A percentile compares a stretch with the other conserved stretches of the same genome.
phyloP scores from a whole-genome alignment of 2,888 invertebrate species.

The Ormyrus nitidulus region DNA sequence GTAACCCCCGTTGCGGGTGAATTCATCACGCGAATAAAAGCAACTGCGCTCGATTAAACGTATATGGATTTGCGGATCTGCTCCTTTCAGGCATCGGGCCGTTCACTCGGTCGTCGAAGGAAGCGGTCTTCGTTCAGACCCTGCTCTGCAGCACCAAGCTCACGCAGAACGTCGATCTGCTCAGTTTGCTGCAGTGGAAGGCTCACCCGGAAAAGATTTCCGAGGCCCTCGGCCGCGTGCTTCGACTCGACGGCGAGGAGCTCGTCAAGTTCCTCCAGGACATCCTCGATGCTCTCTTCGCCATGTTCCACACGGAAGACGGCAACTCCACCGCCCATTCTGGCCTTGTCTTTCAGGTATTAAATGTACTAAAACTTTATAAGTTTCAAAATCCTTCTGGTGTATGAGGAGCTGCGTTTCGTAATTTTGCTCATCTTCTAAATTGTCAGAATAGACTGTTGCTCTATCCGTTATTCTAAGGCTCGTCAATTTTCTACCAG shows the following conservation, averaged over 20 bases:
- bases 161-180: constrained; percentile 94
- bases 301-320: constrained; percentile 94
- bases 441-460: too few species aligned
- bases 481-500: too few species aligned
- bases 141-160: constrained; percentile 96
- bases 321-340: constrained; percentile 93
- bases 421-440: too few species aligned
- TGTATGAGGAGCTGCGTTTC: too few species aligned
- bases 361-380: too few species aligned
- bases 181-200: constrained; percentile 94
- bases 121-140: constrained; percentile 88
- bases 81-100: constrained; percentile 63
- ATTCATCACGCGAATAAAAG: too few species aligned
- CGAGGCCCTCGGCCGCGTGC: constrained; percentile 88
- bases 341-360: constrained; percentile 88
- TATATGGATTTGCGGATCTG: too few species aligned
- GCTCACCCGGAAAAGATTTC: constrained; percentile 91
- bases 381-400: too few species aligned
- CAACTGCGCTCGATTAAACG: too few species aligned
- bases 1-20: too few species aligned
- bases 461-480: too few species aligned
- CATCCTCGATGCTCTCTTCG: constrained; percentile 94
- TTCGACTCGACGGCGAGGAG: constrained; percentile 90
- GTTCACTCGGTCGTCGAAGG: constrained; percentile 89
- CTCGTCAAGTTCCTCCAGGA: constrained; percentile 96